A percentile compares a stretch with the other conserved stretches of the same genome.
phyloP scores from a whole-genome alignment of 2,113 vertebrate species.

The Clinocottus analis region DNA sequence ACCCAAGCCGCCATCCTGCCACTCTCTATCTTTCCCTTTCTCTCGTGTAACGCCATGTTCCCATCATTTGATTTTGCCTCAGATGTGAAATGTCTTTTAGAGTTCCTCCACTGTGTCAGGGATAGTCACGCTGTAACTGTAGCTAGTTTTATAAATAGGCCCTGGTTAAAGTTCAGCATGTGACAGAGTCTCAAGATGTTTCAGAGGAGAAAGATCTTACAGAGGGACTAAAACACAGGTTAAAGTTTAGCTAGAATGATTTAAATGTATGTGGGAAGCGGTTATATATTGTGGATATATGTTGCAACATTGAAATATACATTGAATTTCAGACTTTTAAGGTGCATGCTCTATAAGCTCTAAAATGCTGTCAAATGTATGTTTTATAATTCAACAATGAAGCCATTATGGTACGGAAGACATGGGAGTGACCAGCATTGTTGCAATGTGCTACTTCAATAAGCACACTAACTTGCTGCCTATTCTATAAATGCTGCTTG shows the following conservation, averaged over 20 bases:
- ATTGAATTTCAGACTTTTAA: background rate
- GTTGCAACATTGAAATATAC: background rate
- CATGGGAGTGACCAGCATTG: background rate
- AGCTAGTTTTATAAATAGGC: conserved; percentile 79
- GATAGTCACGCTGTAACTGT: conserved; percentile 78
- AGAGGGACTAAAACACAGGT: background rate
- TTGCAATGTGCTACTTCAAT: background rate
- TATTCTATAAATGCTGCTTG: conserved; percentile 5
- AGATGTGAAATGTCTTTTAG: conserved; percentile 66
- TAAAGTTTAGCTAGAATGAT: background rate
- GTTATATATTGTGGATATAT: background rate
- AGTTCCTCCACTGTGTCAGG: conserved; percentile 62
- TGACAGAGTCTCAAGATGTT: conserved; percentile 59
- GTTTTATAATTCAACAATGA: background rate
- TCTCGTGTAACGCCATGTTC: conserved; percentile 28
- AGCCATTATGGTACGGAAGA: background rate
- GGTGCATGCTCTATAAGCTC: background rate
- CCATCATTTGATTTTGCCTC: conserved; percentile 52
- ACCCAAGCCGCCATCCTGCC: background rate
- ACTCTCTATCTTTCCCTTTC: background rate
- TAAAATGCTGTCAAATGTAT: background rate
- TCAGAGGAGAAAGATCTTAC: conserved; percentile 38
- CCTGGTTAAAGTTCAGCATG: conserved; percentile 69
- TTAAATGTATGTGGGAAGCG: conserved; percentile 4
- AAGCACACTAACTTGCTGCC: background rate